phyloP scores from a whole-genome alignment of 1,140 invertebrate species.

The Ganaspis sp. region DNA sequence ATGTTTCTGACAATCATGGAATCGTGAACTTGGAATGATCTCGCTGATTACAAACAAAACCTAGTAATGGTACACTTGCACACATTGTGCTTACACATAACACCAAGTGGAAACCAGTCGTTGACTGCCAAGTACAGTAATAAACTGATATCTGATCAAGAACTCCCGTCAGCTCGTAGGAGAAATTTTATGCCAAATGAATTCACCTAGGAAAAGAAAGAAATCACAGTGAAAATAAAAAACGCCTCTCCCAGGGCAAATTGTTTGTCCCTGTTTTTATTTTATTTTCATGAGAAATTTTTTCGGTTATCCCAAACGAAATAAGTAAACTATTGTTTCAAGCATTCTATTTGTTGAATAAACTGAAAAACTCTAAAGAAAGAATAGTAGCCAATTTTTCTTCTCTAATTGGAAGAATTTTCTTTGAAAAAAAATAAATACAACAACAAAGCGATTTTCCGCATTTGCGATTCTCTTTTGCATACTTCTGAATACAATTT shows the following conservation, averaged over 20 bases:
- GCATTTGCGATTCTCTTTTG: neutral
- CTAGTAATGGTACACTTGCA: neutral
- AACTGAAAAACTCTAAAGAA: neutral
- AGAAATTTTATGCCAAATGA: neutral
- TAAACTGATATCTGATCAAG: neutral
- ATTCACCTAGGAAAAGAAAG: neutral
- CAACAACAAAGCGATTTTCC: conserved; percentile 20
- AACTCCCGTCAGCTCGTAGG: neutral
- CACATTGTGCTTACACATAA: neutral
- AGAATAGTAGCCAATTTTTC: neutral
- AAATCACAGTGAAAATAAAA: neutral
- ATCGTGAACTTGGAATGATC: conserved; percentile 17
- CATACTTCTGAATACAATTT: conserved; percentile 10
- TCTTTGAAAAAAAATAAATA: neutral
- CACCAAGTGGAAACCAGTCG: neutral
- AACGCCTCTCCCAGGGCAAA: neutral
- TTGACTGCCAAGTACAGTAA: conserved; percentile 11
- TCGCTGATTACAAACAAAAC: conserved; percentile 22
- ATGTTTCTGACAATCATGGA: conserved; percentile 18
- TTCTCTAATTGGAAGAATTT: neutral
- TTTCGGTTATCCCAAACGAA: neutral
- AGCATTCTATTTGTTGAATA: neutral
- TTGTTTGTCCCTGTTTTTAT: neutral
- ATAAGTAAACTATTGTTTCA: neutral
- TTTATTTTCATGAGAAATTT: neutral